phyloP scores from a whole-genome alignment of 1,140 invertebrate genomes.

The Drosophila kikkawai region DNA sequence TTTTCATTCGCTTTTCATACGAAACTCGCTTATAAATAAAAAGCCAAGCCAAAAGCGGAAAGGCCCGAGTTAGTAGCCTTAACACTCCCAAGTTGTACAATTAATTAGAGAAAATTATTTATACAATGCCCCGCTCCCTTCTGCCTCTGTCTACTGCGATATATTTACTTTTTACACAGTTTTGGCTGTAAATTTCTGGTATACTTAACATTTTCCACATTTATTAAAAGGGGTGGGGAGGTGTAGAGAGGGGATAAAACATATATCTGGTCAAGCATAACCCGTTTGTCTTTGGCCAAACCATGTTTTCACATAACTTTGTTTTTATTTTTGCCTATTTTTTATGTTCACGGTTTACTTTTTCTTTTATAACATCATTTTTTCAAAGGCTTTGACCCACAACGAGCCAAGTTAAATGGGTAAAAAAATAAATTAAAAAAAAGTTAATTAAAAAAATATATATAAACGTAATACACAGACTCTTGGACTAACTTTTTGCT shows the following conservation, averaged over 20 bases:
- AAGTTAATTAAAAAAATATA: conserved; percentile 4
- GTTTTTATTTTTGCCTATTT: conserved; percentile 48
- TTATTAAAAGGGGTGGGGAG: conserved; percentile 38
- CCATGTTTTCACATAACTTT: conserved; percentile 69
- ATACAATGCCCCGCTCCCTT: conserved; percentile 22
- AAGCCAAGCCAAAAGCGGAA: conserved; percentile 68
- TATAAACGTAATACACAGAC: neutral
- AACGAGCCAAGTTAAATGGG: conserved; percentile 43
- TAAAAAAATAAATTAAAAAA: neutral
- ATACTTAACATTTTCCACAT: conserved; percentile 77
- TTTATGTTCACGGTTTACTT: conserved; percentile 58
- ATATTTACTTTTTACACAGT: conserved; percentile 42
- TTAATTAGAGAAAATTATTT: conserved; percentile 83
- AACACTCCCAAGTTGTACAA: conserved; percentile 54
- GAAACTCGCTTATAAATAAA: conserved; percentile 15
- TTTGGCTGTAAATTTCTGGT: conserved; percentile 72
- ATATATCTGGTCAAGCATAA: conserved; percentile 48
- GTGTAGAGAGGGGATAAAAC: neutral
- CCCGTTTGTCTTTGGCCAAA: conserved; percentile 60
- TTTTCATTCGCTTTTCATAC: conserved; percentile 40
- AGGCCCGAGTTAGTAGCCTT: conserved; percentile 27
- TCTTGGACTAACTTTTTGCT: neutral
- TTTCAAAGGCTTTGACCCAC: conserved; percentile 79
- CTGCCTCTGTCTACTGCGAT: neutral
- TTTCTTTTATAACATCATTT: conserved; percentile 71